Conservation (phyloP, 2,113 vertebrate species). For the Rhabdornis inornatus region DNA sequence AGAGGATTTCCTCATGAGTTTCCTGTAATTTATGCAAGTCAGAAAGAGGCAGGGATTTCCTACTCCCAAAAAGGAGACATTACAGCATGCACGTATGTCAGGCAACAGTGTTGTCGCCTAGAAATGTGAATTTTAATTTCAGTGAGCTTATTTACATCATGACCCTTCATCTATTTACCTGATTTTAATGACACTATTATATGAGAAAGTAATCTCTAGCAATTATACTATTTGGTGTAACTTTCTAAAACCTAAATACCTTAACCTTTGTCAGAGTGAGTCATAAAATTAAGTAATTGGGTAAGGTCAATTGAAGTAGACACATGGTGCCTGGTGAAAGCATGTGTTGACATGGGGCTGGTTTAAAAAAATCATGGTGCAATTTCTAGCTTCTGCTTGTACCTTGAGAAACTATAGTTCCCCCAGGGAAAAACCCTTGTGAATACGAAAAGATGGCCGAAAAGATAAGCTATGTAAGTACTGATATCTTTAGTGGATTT, state of each 20-base stretch:
- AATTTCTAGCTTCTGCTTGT: background rate
- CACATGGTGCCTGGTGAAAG: background rate
- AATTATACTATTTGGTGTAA: background rate
- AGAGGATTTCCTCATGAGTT: slow-evolving; percentile 4
- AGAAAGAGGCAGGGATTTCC: background rate
- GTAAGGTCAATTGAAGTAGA: background rate
- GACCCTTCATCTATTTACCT: slow-evolving; percentile 10
- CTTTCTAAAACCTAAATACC: background rate
- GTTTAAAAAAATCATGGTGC: background rate
- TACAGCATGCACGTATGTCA: rapidly evolving
- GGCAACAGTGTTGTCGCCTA: background rate
- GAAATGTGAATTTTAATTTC: background rate
- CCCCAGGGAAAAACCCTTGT: background rate
- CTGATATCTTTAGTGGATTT: background rate
- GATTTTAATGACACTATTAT: background rate
- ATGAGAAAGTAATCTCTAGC: background rate
- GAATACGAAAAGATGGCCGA: background rate
- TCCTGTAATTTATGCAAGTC: slow-evolving; percentile 13
- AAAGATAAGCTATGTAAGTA: background rate
- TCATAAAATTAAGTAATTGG: background rate
- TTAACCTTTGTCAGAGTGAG: background rate
- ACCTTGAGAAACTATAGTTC: background rate
- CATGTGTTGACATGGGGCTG: background rate
- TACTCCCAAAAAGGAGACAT: background rate
- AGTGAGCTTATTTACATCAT: background rate